Percentiles rank a stretch among this genome's conserved stretches.
Conservation (phyloP, 2,888 invertebrate genomes). For the Dimorphilus gyrociliatus region DNA sequence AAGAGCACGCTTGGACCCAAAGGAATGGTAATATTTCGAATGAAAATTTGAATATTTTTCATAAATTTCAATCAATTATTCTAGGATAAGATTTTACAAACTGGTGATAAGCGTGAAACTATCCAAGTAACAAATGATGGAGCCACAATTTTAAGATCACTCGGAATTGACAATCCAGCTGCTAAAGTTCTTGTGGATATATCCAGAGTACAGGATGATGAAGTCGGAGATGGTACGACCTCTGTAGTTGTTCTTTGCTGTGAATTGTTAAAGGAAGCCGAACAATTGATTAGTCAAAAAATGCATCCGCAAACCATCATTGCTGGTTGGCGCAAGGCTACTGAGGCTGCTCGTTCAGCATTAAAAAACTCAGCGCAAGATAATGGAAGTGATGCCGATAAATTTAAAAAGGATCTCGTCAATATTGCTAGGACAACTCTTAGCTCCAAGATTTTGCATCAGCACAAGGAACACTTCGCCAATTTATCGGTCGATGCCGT, state of each 20-base stretch:
- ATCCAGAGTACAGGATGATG: conserved; percentile 94
- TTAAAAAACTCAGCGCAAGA: conserved; percentile 61
- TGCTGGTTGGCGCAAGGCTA: conserved; percentile 79
- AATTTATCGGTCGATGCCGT: conserved; percentile 89
- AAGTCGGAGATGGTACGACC: conserved; percentile 99
- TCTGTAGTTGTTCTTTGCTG: conserved; percentile 91
- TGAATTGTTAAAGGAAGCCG: conserved; percentile 84
- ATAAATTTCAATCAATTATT: too few species aligned
- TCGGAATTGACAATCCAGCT: conserved; percentile 96
- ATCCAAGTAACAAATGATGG: conserved; percentile 98
- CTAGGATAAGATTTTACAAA: conserved; percentile 44
- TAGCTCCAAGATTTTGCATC: conserved; percentile 90
- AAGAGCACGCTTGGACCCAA: conserved; percentile 97
- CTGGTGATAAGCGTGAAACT: conserved; percentile 29
- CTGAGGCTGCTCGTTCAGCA: conserved; percentile 64
- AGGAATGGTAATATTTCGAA: conserved; percentile 58
- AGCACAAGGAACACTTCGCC: conserved; percentile 90
- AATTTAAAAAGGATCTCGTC: conserved; percentile 68
- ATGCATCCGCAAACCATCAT: conserved; percentile 97
- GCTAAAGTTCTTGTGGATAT: conserved; percentile 96
- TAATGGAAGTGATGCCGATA: conserved; percentile 56
- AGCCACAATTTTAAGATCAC: conserved; percentile 85
- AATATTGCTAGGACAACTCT: conserved; percentile 94
- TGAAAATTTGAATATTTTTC: neutral
- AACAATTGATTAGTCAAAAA: conserved; percentile 75